These are phyloP conservation scores for Sceliomorpha sp. DNA, from an alignment of 2,888 invertebrate species.

Conservation along the genomic window DNA sequence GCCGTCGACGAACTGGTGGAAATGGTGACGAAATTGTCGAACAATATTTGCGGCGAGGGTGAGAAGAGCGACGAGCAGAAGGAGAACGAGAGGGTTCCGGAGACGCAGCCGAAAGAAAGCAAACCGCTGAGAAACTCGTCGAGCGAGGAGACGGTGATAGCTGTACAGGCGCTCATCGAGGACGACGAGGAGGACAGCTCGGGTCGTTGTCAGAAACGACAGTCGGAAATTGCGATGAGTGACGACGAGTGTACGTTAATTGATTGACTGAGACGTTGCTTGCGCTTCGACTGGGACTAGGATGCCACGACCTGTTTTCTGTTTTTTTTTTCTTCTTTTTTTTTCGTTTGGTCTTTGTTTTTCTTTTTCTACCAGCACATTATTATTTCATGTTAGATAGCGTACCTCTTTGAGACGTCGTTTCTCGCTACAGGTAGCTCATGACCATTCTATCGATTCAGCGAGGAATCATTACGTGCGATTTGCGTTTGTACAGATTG, in stretches of 20 bases:
- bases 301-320: too few relatives aligned
- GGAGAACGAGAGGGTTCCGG: conserved; percentile 1
- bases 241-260: conserved; percentile 35
- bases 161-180: conserved; percentile 55
- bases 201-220: too few relatives aligned
- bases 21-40: conserved; percentile 59
- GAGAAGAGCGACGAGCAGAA: conserved; percentile 10
- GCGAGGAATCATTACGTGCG: too few relatives aligned
- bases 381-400: too few relatives aligned
- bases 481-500: too few relatives aligned
- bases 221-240: conserved; percentile 1
- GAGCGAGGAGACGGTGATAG: conserved; percentile 43
- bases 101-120: too few relatives aligned
- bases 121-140: too few relatives aligned
- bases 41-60: conserved; percentile 40
- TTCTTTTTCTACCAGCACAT: too few relatives aligned
- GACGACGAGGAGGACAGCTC: conserved; percentile 14
- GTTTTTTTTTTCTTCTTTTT: conserved; percentile 1
- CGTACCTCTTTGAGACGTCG: too few relatives aligned
- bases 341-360: too few relatives aligned
- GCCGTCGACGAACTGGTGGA: conserved; percentile 61
- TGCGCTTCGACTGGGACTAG: conserved; percentile 32
- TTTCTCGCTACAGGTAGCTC: too few relatives aligned
- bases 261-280: conserved; percentile 40
- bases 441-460: too few relatives aligned